Percentiles rank a stretch among this genome's conserved stretches.
Evolutionary conservation across 2,113 vertebrate genomes (phyloP).

Genomic region (Corythoichthys haematopterus): DNA sequence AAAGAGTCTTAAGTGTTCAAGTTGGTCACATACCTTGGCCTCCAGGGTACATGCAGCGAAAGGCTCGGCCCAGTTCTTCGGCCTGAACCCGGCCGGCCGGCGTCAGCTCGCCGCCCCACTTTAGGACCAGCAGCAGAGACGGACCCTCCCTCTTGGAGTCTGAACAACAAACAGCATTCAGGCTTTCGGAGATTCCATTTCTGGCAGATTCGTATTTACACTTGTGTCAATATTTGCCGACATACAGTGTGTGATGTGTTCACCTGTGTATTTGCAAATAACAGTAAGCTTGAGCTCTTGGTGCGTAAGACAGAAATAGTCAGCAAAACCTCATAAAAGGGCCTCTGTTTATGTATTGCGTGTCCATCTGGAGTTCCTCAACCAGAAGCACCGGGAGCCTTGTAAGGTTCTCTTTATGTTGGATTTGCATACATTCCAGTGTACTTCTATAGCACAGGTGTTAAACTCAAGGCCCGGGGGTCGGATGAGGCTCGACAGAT

Average conservation of each 20-base stretch:
- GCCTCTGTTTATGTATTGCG: neutral
- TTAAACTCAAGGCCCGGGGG: too few relatives aligned
- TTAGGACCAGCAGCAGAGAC: slow-evolving; percentile 87
- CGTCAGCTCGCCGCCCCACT: slow-evolving; percentile 96
- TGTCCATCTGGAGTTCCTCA: neutral
- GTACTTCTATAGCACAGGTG: neutral
- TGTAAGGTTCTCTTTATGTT: neutral
- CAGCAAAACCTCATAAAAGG: slow-evolving; percentile 1
- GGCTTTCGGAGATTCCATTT: neutral
- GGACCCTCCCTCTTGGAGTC: slow-evolving; percentile 77
- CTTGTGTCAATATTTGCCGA: slow-evolving; percentile 1
- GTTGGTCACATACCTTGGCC: slow-evolving; percentile 82
- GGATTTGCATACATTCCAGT: neutral
- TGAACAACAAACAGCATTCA: slow-evolving; percentile 46
- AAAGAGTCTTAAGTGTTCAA: neutral
- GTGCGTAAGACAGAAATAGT: neutral
- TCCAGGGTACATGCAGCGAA: slow-evolving; percentile 98
- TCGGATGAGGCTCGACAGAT: too few relatives aligned
- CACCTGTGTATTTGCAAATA: neutral
- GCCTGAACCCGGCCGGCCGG: slow-evolving; percentile 92
- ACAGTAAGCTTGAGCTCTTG: neutral
- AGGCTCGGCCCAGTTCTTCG: slow-evolving; percentile 91
- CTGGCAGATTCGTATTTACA: neutral
- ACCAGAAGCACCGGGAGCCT: neutral
- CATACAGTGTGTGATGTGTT: neutral